Conservation (phyloP, 2,113 vertebrate species). For the Mandrillus leucophaeus region DNA sequence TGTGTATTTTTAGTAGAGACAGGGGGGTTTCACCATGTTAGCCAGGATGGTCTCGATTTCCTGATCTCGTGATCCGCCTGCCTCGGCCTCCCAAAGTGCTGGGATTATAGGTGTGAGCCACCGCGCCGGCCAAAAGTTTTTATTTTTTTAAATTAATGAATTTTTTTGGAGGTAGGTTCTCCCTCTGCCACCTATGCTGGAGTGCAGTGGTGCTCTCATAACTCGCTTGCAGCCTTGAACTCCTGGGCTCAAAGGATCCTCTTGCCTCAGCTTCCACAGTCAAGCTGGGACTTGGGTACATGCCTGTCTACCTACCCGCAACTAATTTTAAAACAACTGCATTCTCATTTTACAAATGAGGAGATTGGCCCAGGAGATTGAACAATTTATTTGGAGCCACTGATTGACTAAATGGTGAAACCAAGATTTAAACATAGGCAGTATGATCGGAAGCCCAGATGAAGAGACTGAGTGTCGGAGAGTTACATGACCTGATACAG, state of each 20-base stretch:
- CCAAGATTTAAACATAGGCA: not conserved
- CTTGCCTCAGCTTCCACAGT: not conserved
- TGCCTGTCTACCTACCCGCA: not conserved
- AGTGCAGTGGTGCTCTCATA: not conserved
- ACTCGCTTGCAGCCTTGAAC: not conserved
- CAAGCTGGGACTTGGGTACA: not conserved
- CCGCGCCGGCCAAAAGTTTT: too few species aligned
- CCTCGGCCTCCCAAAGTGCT: too few species aligned
- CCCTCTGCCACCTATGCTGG: not conserved
- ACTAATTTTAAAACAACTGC: not conserved
- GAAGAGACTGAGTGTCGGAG: not conserved
- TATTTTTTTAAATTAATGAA: not conserved
- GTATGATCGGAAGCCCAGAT: not conserved
- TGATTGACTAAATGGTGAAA: not conserved
- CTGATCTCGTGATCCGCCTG: too few species aligned
- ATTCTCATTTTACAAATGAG: not conserved
- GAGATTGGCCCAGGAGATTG: not conserved
- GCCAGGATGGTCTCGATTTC: too few species aligned
- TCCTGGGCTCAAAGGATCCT: not conserved
- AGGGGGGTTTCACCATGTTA: too few species aligned
- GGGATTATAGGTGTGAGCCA: too few species aligned
- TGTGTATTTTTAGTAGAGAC: too few species aligned
- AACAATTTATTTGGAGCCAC: not conserved
- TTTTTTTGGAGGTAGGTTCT: not conserved
- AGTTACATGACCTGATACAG: not conserved